Conservation (phyloP, 2,888 invertebrate species). For the Xanthorhoe spadicearia region DNA sequence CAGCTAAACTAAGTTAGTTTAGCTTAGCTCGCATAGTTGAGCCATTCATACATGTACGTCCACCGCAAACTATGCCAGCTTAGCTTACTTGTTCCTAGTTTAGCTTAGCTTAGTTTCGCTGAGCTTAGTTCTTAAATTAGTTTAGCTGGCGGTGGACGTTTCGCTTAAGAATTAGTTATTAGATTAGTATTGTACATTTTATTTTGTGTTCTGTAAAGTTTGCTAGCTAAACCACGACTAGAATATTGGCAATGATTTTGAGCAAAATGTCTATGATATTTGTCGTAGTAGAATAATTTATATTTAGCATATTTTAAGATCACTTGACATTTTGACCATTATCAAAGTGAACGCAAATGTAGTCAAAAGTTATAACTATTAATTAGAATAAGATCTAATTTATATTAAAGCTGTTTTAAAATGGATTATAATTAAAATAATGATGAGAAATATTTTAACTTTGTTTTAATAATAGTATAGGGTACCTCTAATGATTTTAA, state of each 20-base stretch:
- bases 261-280: constrained; percentile 8
- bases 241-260: constrained; percentile 1
- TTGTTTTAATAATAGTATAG: neutral
- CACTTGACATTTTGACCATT: constrained; percentile 11
- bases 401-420: constrained; percentile 58
- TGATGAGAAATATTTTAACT: constrained; percentile 40
- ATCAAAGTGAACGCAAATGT: constrained; percentile 7
- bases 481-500: neutral
- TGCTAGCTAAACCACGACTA: neutral
- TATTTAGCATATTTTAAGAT: neutral
- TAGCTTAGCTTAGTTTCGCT: too few species aligned
- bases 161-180: neutral
- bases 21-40: too few species aligned
- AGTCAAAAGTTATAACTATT: constrained; percentile 15
- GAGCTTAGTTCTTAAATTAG: too few species aligned
- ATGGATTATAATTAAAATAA: constrained; percentile 58
- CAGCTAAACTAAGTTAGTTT: too few species aligned
- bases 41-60: too few species aligned
- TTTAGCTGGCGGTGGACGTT: too few species aligned
- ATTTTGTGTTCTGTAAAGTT: constrained; percentile 2
- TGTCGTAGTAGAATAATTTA: constrained; percentile 4
- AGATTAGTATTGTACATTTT: neutral
- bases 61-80: too few species aligned
- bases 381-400: constrained; percentile 46
- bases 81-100: too few species aligned